phyloP scores from a whole-genome alignment of 2,888 invertebrate genomes.

The Eueremaeus valkanovi region DNA sequence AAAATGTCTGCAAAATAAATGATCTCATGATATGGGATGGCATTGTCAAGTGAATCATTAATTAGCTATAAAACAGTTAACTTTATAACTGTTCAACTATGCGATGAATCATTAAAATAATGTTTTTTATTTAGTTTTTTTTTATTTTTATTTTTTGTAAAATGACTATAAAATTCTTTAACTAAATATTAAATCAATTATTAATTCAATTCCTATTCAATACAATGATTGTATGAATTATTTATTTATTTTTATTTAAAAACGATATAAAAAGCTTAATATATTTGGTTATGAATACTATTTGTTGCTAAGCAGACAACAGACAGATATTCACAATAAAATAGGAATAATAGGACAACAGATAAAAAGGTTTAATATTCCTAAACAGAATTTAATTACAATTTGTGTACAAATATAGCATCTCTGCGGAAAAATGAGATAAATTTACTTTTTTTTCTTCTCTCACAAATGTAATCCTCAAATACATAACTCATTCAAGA shows the following conservation, averaged over 20 bases:
- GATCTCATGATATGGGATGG: slow-evolving; percentile 15
- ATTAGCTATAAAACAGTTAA: not conserved
- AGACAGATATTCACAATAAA: not conserved
- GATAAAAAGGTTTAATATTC: not conserved
- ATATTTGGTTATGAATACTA: not conserved
- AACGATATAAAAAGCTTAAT: not conserved
- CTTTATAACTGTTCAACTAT: not conserved
- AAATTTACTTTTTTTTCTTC: too few relatives aligned
- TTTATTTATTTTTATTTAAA: not conserved
- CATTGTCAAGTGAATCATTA: not conserved
- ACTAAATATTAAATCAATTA: not conserved
- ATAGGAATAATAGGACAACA: not conserved
- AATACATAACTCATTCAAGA: not conserved
- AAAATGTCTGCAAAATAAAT: not conserved
- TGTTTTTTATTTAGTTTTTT: not conserved
- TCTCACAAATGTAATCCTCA: too few relatives aligned
- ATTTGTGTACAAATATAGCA: not conserved
- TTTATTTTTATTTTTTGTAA: too few relatives aligned
- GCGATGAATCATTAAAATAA: not conserved
- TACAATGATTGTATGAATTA: not conserved
- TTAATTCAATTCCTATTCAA: too few relatives aligned
- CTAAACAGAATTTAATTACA: not conserved
- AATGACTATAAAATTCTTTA: not conserved
- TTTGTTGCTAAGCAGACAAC: not conserved
- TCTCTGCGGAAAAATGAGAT: not conserved